These are phyloP conservation scores for Chaetophractus vellerosus DNA, from an alignment of 2,797 vertebrate species.

Conservation along the genomic window DNA sequence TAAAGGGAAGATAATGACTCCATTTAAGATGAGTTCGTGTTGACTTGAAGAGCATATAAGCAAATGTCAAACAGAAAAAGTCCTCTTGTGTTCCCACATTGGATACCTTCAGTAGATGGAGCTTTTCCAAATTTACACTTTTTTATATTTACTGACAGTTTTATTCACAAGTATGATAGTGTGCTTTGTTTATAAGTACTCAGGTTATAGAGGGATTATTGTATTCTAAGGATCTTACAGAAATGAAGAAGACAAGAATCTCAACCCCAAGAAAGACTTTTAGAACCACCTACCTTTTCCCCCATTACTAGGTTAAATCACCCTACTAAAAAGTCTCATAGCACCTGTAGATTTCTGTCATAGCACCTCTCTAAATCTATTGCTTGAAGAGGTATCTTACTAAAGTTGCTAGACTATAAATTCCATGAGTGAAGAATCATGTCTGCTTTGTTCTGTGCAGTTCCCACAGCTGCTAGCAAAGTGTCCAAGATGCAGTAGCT, in stretches of 20 bases:
- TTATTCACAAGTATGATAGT: background rate
- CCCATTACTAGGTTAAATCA: too few species aligned
- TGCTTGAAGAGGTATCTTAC: background rate
- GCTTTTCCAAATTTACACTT: background rate
- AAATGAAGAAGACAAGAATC: background rate
- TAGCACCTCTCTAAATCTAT: background rate
- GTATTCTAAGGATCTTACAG: background rate
- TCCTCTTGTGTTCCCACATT: background rate
- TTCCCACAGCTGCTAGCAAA: background rate
- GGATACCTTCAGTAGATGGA: background rate
- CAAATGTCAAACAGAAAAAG: background rate
- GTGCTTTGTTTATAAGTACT: background rate
- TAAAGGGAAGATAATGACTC: background rate
- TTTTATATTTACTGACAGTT: background rate
- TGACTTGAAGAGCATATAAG: background rate
- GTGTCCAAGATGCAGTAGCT: background rate
- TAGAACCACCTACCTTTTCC: background rate
- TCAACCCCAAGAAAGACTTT: background rate
- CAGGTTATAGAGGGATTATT: background rate
- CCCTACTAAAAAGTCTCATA: background rate
- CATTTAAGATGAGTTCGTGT: background rate
- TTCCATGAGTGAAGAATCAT: background rate
- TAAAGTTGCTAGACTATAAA: background rate
- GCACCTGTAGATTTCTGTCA: background rate
- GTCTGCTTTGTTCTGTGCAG: background rate